A percentile compares a stretch with the other conserved stretches of the same genome.
Evolutionary conservation across 2,797 vertebrate species (phyloP).

Genomic region (Pseudochromis fuscus): DNA sequence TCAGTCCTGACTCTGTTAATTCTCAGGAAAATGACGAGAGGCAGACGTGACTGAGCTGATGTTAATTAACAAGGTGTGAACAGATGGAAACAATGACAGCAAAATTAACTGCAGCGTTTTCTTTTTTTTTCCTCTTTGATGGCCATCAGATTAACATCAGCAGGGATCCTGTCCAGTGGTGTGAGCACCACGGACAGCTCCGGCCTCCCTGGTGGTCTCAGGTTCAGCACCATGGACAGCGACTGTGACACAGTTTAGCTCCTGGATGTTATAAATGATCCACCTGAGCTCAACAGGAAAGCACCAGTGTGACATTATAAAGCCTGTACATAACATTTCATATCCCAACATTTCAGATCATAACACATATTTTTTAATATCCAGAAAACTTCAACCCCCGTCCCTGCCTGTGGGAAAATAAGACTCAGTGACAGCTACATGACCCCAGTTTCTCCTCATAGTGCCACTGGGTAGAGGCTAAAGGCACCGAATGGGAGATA

Average conservation of each 20-base stretch:
- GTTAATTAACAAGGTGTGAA: conserved; percentile 45
- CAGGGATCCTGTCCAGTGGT: conserved; percentile 27
- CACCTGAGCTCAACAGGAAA: background rate
- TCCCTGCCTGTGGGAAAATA: too few relatives aligned
- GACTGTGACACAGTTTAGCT: conserved; percentile 3
- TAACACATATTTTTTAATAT: too few relatives aligned
- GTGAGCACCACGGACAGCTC: conserved; percentile 51
- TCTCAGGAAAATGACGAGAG: background rate
- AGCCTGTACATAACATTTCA: background rate
- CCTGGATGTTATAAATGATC: conserved; percentile 2
- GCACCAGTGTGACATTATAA: background rate
- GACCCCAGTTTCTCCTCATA: too few relatives aligned
- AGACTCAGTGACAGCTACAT: too few relatives aligned
- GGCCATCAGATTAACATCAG: conserved; percentile 19
- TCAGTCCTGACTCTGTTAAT: background rate
- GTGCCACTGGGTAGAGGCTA: too few relatives aligned
- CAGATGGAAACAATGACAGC: conserved; percentile 46
- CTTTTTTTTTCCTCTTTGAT: too few relatives aligned
- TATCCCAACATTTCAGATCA: background rate
- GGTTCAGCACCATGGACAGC: conserved; percentile 59
- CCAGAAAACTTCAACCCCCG: too few relatives aligned
- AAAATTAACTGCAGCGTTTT: conserved; percentile 22
- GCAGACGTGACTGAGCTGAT: conserved; percentile 5
- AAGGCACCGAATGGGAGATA: too few relatives aligned
- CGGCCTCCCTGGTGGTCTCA: background rate